Percentiles rank a stretch among this genome's conserved stretches.
These are phyloP conservation scores for Dipodomys merriami DNA, from an alignment of 2,113 vertebrate genomes.

Conservation along the genomic window DNA sequence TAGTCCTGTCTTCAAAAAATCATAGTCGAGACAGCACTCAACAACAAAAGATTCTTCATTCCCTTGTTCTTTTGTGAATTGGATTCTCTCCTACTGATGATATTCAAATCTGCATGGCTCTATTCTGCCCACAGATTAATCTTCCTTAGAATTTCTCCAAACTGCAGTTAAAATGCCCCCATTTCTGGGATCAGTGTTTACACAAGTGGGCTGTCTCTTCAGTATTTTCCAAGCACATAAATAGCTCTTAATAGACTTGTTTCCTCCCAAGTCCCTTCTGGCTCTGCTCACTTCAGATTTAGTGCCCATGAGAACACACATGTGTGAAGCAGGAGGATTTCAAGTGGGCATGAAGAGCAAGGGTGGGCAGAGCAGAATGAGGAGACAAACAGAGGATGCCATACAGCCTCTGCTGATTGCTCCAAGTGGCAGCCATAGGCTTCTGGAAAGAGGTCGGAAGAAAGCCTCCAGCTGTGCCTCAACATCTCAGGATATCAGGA, in stretches of 20 bases:
- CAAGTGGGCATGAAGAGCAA: slow-evolving; percentile 51
- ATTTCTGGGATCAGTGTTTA: neutral
- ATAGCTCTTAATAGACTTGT: slow-evolving; percentile 5
- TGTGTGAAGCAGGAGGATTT: neutral
- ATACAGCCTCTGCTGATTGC: neutral
- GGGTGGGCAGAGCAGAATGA: neutral
- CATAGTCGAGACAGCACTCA: neutral
- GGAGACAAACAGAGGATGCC: neutral
- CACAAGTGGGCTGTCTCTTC: neutral
- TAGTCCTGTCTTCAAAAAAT: neutral
- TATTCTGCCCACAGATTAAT: neutral
- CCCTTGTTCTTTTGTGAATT: neutral
- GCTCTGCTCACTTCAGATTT: neutral
- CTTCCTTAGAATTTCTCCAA: slow-evolving; percentile 41
- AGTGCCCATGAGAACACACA: neutral
- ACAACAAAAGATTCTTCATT: neutral
- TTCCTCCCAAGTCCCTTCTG: slow-evolving; percentile 12
- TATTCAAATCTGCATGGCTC: neutral
- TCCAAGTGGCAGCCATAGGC: neutral
- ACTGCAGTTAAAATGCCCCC: neutral
- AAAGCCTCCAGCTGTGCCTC: neutral
- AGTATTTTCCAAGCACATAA: neutral
- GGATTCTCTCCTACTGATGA: neutral
- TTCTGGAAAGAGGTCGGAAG: neutral
- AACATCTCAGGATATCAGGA: slow-evolving; percentile 19